Evolutionary conservation across 2,888 invertebrate genomes (phyloP).

Genomic region (Lagria hirta): DNA sequence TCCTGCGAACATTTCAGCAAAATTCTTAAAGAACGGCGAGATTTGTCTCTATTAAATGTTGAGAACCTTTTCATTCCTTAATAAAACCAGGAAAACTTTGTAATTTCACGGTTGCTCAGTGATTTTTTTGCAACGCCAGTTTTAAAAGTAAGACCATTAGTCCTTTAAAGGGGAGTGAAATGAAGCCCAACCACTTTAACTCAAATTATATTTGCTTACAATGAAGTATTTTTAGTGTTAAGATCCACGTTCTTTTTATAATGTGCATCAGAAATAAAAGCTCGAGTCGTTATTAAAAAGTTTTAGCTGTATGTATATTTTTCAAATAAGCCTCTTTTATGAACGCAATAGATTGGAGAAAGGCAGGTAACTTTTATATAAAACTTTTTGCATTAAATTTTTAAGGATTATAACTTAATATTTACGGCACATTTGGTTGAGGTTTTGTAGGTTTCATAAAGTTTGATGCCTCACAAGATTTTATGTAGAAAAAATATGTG

Average conservation of each 20-base stretch:
- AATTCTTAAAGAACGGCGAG: too few species aligned
- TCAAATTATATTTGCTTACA: constrained; percentile 17
- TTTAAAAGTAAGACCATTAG: constrained; percentile 43
- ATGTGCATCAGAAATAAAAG: too few species aligned
- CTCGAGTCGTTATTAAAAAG: constrained; percentile 41
- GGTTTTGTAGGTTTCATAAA: constrained; percentile 23
- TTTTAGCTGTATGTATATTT: constrained; percentile 44
- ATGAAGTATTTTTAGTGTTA: too few species aligned
- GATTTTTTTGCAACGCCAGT: constrained; percentile 42
- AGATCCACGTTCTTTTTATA: too few species aligned
- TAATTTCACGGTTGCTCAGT: constrained; percentile 43
- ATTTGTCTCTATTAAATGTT: constrained; percentile 12
- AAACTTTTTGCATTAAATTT: constrained; percentile 36
- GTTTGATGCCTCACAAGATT: too few species aligned
- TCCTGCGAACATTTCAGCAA: too few species aligned
- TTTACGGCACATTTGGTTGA: constrained; percentile 25
- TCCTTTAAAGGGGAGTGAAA: constrained; percentile 28
- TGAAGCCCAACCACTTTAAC: constrained; percentile 11
- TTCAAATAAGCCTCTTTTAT: constrained; percentile 37
- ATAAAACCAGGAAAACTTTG: constrained; percentile 43
- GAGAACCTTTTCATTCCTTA: constrained; percentile 37
- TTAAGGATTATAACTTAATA: constrained; percentile 34
- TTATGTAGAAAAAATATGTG: too few species aligned
- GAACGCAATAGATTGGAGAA: constrained; percentile 38
- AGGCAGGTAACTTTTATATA: constrained; percentile 31